These are phyloP conservation scores for Dryoscopus gambensis DNA, from an alignment of 2,113 vertebrate species.

Conservation along the genomic window DNA sequence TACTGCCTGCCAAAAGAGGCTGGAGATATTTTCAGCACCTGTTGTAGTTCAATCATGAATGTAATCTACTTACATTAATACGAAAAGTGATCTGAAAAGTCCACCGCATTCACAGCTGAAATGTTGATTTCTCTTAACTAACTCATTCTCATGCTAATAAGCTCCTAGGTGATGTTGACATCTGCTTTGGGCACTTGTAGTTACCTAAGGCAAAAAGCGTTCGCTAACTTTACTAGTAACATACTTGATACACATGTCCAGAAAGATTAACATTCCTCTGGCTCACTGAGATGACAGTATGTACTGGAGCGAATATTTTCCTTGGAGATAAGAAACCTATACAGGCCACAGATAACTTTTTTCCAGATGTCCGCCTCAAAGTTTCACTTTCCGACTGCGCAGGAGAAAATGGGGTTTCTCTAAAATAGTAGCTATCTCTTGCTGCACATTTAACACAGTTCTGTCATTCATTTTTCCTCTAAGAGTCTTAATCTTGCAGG, in stretches of 20 bases:
- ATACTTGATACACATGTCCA: neutral
- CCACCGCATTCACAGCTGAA: neutral
- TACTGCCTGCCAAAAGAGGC: neutral
- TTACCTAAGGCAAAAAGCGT: neutral
- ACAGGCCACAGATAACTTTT: neutral
- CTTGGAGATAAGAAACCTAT: neutral
- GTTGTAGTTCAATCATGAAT: neutral
- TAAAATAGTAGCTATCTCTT: neutral
- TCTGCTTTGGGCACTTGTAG: neutral
- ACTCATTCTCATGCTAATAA: neutral
- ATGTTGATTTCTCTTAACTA: neutral
- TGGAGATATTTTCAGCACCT: neutral
- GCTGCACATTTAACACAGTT: neutral
- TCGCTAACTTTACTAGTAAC: neutral
- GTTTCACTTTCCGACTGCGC: neutral
- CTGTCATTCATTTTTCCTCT: neutral
- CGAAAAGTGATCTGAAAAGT: neutral
- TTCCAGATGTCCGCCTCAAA: neutral
- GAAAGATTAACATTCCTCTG: neutral
- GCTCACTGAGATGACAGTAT: neutral
- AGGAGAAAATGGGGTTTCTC: neutral
- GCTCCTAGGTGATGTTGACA: neutral
- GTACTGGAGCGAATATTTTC: neutral
- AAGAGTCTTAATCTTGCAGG: neutral
- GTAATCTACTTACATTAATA: neutral